Conservation (phyloP, 2,888 invertebrate genomes). For the Caenorhabditis japonica region DNA sequence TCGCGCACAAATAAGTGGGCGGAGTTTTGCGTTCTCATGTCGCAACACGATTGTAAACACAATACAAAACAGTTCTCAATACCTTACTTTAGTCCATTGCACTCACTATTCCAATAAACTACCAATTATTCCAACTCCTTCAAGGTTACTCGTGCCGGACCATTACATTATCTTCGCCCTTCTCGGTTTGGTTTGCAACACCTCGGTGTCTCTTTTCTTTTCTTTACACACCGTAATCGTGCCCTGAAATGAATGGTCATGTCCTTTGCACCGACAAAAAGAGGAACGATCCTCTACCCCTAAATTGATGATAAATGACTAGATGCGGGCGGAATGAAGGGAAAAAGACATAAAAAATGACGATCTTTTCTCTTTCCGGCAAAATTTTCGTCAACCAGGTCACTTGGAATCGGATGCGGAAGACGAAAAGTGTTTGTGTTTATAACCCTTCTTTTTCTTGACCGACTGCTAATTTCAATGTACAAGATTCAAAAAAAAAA, state of each 20-base stretch:
- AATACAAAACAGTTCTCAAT: too few species aligned
- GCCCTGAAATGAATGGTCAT: slow-evolving; percentile 20
- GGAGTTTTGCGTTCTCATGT: too few species aligned
- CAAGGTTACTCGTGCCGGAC: too few species aligned
- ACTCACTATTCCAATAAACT: too few species aligned
- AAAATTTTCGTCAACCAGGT: slow-evolving; percentile 46
- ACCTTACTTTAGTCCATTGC: too few species aligned
- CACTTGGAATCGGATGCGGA: slow-evolving; percentile 48
- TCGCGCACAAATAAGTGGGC: too few species aligned
- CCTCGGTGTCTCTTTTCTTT: slow-evolving; percentile 12
- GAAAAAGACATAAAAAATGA: too few species aligned
- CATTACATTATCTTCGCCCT: too few species aligned
- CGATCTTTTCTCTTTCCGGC: not conserved
- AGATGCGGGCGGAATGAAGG: slow-evolving; percentile 14
- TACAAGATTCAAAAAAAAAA: too few species aligned
- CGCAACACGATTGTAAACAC: too few species aligned
- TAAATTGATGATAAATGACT: slow-evolving; percentile 37
- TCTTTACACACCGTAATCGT: slow-evolving; percentile 28
- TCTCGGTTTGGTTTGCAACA: too few species aligned
- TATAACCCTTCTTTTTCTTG: slow-evolving; percentile 23
- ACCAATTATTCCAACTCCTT: too few species aligned
- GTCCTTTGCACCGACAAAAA: slow-evolving; percentile 40
- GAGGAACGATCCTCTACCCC: slow-evolving; percentile 25
- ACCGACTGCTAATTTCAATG: slow-evolving; percentile 41
- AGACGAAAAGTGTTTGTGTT: slow-evolving; percentile 24